Evolutionary conservation across 2,888 invertebrate genomes (phyloP), one percentile per base, ranked within the genome.

Genomic region (Hemicrepidius hirtus): DNA sequence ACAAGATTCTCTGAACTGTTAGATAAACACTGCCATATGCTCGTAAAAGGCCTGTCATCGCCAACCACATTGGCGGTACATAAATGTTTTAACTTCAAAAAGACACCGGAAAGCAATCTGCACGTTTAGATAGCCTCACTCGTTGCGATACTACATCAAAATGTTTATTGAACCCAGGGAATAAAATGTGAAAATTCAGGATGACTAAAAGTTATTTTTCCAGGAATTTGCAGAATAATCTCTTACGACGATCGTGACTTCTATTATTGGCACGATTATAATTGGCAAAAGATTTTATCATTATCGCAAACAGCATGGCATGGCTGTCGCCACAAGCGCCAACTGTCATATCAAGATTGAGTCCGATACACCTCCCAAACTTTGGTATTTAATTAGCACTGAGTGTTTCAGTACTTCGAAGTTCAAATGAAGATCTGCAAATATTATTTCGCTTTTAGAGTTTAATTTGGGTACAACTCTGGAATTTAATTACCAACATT

Each of bases 1-100:
- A 57, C 18, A 50, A 21, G 28, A 18, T 57, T 57, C 57, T 21
- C 37, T 57, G 37, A 57, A 37, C 57, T 40, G 35, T 21, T 18
- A 57, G 67, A 75, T 77, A 77, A 77, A 77, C 76, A 77, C 50
- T 63, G 66, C 75, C 76, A 77, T 74, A 72, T 77, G 76, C 74
- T 72, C 68, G 60, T 77, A 73, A 76, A 76, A 76, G 70, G 76
- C 71, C 66, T 68, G 75, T 75, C 75, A 73, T 76, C 75, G 66
- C 18, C 55, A n/a, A n/a, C n/a, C n/a, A 20, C 49, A 50, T 49
- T 37, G 50, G 49, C 41, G 65, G 53, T 41, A 55, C 40, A 50
- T 49, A 49, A 50, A 66, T 66, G 53, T 64, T 64, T 44, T 32
- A 20, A 18, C 50, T 28, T 12, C 24, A 13, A 3, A 20, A 18